Evolutionary conservation across 2,888 invertebrate genomes (phyloP).

Genomic region (Salticus scenicus): DNA sequence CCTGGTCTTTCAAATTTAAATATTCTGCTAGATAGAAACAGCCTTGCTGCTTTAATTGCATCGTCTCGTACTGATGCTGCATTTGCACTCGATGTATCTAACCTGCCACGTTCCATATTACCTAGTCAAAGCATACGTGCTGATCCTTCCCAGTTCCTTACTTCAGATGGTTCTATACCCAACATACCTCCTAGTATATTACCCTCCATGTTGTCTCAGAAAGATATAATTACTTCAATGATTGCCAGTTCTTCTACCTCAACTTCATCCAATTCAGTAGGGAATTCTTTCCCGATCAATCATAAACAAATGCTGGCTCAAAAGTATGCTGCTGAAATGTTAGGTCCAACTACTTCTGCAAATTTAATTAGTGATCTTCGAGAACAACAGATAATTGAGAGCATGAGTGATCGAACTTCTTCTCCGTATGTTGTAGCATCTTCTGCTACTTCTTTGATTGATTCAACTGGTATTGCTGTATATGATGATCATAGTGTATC

Average conservation of each 20-base stretch:
- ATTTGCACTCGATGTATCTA: conserved; percentile 46
- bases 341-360: conserved; percentile 43
- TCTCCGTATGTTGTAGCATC: conserved; percentile 62
- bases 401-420: conserved; percentile 45
- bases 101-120: conserved; percentile 52
- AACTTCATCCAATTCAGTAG: conserved; percentile 33
- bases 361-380: conserved; percentile 47
- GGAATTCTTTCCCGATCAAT: conserved; percentile 55
- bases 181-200: conserved; percentile 46
- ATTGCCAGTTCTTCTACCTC: conserved; percentile 58
- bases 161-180: conserved; percentile 46
- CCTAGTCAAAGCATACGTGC: conserved; percentile 63
- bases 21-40: conserved; percentile 59
- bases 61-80: conserved; percentile 53
- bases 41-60: conserved; percentile 55
- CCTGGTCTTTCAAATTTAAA: conserved; percentile 36
- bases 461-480: conserved; percentile 56
- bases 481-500: conserved; percentile 61
- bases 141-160: conserved; percentile 59
- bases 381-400: conserved; percentile 61
- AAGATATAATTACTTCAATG: conserved; percentile 63
- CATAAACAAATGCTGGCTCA: conserved; percentile 72
- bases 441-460: conserved; percentile 54
- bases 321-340: conserved; percentile 72
- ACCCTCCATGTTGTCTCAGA: conserved; percentile 54